Evolutionary conservation across 2,797 vertebrate genomes (phyloP).

Genomic region (Muscicapa comitata): DNA sequence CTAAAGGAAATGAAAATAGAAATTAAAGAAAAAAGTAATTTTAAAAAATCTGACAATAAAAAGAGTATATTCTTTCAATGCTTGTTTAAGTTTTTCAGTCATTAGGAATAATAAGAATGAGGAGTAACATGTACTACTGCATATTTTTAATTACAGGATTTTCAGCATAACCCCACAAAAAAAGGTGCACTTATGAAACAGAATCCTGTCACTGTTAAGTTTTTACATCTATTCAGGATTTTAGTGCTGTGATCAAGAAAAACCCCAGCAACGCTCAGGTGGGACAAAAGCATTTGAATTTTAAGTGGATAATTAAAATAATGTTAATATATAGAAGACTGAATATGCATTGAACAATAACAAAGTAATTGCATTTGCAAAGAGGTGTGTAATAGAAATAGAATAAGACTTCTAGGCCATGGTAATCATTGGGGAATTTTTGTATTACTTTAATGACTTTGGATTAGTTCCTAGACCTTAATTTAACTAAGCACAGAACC

Average conservation of each 20-base stretch:
- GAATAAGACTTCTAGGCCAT: background rate
- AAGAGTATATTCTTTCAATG: background rate
- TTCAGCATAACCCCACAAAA: conserved; percentile 65
- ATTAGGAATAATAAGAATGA: background rate
- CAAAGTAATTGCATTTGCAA: background rate
- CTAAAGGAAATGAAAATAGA: background rate
- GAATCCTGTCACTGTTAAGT: conserved; percentile 62
- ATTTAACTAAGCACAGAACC: background rate
- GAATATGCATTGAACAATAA: background rate
- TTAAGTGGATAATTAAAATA: background rate
- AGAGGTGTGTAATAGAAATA: background rate
- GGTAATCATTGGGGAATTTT: background rate
- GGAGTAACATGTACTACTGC: background rate
- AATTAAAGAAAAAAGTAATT: background rate
- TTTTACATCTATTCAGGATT: conserved; percentile 74
- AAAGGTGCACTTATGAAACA: conserved; percentile 75
- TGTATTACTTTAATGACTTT: conserved; percentile 16
- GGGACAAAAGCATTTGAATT: conserved; percentile 36
- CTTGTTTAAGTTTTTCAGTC: background rate
- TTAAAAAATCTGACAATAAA: background rate
- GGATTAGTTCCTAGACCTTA: conserved; percentile 18
- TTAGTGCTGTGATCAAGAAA: conserved; percentile 72
- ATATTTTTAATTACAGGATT: conserved; percentile 44
- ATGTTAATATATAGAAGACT: background rate
- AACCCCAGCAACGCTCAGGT: conserved; percentile 65